Evolutionary conservation across 2,113 vertebrate species (phyloP).

Genomic region (Neodon shergylaensis): DNA sequence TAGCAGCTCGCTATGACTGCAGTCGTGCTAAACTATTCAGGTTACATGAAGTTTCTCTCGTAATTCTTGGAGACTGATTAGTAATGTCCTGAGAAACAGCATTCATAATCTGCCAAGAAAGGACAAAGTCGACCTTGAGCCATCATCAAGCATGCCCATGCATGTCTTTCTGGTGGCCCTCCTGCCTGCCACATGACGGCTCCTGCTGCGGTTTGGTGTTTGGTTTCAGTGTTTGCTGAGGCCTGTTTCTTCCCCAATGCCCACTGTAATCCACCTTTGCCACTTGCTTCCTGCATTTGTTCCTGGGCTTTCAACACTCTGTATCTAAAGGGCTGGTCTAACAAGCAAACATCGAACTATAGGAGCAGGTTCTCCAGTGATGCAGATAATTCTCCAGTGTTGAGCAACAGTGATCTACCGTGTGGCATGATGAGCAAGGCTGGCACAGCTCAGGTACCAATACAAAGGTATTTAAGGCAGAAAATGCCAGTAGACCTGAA

Average conservation of each 20-base stretch:
- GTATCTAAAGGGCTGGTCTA: neutral
- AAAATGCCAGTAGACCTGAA: neutral
- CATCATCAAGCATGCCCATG: constrained; percentile 74
- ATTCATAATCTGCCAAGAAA: constrained; percentile 14
- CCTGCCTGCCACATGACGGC: neutral
- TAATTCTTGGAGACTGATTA: neutral
- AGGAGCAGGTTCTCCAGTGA: neutral
- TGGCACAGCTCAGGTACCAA: neutral
- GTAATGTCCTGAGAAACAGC: constrained; percentile 49
- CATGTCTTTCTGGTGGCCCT: constrained; percentile 63
- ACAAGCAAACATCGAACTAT: neutral
- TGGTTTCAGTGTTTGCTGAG: neutral
- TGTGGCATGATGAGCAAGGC: neutral
- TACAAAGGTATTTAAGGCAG: neutral
- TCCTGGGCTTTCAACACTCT: neutral
- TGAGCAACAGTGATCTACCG: neutral
- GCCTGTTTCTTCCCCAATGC: neutral
- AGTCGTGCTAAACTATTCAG: neutral
- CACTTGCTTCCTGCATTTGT: neutral
- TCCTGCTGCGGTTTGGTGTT: neutral
- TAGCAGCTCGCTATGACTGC: accelerated
- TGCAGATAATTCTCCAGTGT: too few relatives aligned
- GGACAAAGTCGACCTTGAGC: constrained; percentile 40
- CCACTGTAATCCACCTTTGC: neutral
- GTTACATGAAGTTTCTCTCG: constrained; percentile 15